These are phyloP conservation scores for Ophraella communa DNA, from an alignment of 2,888 invertebrate species.

Conservation along the genomic window DNA sequence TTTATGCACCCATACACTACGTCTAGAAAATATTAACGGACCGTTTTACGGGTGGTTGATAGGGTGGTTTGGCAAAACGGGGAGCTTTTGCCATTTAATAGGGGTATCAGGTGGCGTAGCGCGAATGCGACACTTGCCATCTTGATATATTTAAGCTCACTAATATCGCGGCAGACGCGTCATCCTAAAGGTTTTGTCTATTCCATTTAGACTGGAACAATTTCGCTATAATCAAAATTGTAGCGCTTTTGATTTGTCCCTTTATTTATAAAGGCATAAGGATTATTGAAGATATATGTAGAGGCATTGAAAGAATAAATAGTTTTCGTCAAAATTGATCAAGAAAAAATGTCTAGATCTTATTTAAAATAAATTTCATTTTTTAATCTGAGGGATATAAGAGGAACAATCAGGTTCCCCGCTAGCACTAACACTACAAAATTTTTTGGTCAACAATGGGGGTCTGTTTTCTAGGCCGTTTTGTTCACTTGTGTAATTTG, in stretches of 20 bases:
- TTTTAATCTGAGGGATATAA: no score
- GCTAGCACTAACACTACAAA: no score
- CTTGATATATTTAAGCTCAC: slow-evolving; percentile 40
- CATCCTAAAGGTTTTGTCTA: slow-evolving; percentile 12
- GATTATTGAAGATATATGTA: not conserved
- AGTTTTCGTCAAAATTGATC: no score
- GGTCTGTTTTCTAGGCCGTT: no score
- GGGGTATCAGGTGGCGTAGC: slow-evolving; percentile 41
- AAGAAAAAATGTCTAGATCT: no score
- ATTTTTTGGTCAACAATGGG: no score
- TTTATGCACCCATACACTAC: not conserved
- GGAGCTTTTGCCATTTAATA: slow-evolving; percentile 35
- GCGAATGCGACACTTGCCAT: slow-evolving; percentile 41
- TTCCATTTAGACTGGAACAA: slow-evolving; percentile 12
- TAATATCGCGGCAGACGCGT: slow-evolving; percentile 30
- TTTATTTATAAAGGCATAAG: not conserved
- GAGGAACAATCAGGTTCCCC: no score
- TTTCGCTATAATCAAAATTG: slow-evolving; percentile 16
- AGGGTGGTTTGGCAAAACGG: slow-evolving; percentile 35
- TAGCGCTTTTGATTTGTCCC: not conserved
- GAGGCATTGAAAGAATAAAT: not conserved
- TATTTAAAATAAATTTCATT: no score
- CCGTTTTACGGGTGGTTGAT: slow-evolving; percentile 38
- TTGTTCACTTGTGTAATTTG: no score
- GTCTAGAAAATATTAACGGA: slow-evolving; percentile 32